These are phyloP conservation scores for Peromyscus aztecus DNA, from an alignment of 2,797 vertebrate genomes.

Conservation along the genomic window DNA sequence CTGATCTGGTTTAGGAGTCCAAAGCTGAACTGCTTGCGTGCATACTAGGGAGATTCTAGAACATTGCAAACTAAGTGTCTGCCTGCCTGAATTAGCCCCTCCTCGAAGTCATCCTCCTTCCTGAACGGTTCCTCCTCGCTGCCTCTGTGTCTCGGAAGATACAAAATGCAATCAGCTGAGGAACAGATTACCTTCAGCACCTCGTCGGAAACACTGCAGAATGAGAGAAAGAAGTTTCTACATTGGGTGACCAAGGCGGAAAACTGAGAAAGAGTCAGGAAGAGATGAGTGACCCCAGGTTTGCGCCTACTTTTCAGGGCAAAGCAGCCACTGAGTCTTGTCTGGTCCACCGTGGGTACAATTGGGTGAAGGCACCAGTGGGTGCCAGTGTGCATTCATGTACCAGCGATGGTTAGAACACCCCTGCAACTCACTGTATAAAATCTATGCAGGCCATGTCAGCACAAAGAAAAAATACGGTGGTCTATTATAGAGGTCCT, in stretches of 20 bases:
- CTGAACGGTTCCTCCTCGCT: neutral
- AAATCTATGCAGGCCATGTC: neutral
- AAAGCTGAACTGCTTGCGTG: neutral
- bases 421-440: neutral
- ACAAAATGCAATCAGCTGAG: neutral
- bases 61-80: neutral
- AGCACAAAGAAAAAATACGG: neutral
- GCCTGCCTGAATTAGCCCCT: neutral
- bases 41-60: neutral
- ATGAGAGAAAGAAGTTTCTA: conserved; percentile 58
- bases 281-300: neutral
- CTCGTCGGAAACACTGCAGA: conserved; percentile 37
- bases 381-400: neutral
- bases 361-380: neutral
- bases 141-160: neutral
- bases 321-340: neutral
- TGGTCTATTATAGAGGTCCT: neutral
- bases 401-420: neutral
- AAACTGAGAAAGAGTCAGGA: conserved; percentile 26
- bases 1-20: neutral
- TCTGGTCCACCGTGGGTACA: neutral
- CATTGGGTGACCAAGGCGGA: neutral
- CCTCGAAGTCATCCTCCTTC: conserved; percentile 19
- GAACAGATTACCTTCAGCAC: conserved; percentile 1
- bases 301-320: neutral